Conservation (phyloP, 2,888 invertebrate species). For the Melinaea marsaeus region DNA sequence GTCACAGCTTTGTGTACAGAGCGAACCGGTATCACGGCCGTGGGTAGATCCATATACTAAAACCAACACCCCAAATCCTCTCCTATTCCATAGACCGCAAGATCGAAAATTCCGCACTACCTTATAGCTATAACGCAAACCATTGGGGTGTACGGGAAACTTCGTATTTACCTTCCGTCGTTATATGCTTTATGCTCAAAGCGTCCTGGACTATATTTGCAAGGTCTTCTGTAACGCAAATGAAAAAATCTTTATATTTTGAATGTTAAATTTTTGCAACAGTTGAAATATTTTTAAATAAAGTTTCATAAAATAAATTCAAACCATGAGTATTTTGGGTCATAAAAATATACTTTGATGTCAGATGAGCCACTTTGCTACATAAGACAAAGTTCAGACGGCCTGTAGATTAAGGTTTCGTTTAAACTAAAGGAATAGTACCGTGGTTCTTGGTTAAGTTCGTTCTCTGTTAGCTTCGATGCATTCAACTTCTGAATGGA, state of each 20-base stretch:
- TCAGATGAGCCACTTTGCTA: too few species aligned
- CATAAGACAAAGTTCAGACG: conserved; percentile 6
- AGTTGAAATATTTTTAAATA: too few species aligned
- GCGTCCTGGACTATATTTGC: conserved; percentile 24
- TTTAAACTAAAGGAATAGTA: conserved; percentile 18
- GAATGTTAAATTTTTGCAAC: background rate
- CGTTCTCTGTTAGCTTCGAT: conserved; percentile 15
- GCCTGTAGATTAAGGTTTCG: conserved; percentile 3
- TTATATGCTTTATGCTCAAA: conserved; percentile 14
- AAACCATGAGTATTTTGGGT: too few species aligned
- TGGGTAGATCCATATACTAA: conserved; percentile 8
- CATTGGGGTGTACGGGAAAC: conserved; percentile 15
- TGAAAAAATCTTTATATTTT: conserved; percentile 12
- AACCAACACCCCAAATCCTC: conserved; percentile 9
- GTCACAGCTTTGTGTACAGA: conserved; percentile 39
- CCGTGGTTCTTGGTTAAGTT: conserved; percentile 17
- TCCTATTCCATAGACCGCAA: background rate
- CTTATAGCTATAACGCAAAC: conserved; percentile 3
- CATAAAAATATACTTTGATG: too few species aligned
- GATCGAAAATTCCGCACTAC: background rate
- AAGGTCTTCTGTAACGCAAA: conserved; percentile 19
- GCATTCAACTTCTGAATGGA: conserved; percentile 11
- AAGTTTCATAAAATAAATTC: too few species aligned
- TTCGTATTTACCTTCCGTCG: conserved; percentile 23
- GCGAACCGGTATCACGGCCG: conserved; percentile 18